Conservation (phyloP, 2,888 invertebrate species). For the Reticulitermes lucifugus region DNA sequence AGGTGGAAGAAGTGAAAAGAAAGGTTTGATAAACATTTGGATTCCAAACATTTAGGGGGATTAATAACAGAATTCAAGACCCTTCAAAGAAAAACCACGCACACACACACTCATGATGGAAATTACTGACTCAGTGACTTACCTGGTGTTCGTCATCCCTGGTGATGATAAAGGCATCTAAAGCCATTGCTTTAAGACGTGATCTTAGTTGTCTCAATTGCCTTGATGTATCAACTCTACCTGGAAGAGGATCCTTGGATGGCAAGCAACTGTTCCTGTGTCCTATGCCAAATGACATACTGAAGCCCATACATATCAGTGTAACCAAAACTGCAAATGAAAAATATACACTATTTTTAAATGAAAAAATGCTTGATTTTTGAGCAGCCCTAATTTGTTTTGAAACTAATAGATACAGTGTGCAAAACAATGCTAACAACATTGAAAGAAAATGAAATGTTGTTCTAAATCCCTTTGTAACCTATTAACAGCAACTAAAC, state of each 20-base stretch:
- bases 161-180: slow-evolving; percentile 82
- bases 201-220: slow-evolving; percentile 60
- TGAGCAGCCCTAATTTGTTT: no score
- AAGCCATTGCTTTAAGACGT: slow-evolving; percentile 47
- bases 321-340: not conserved
- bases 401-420: no score
- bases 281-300: not conserved
- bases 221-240: slow-evolving; percentile 58
- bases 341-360: not conserved
- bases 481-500: no score
- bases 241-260: slow-evolving; percentile 54
- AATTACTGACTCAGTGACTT: slow-evolving; percentile 45
- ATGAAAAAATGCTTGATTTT: no score
- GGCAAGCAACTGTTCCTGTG: not conserved
- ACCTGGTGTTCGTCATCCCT: slow-evolving; percentile 87
- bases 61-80: no score
- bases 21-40: no score
- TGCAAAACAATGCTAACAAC: no score
- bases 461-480: no score
- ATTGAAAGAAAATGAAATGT: no score
- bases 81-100: no score
- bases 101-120: not conserved
- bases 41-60: no score
- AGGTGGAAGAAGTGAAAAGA: no score
- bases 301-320: not conserved